Percentiles rank a stretch among this genome's conserved stretches.
Conservation (phyloP, 2,888 invertebrate genomes). For the Epinotia nisella region DNA sequence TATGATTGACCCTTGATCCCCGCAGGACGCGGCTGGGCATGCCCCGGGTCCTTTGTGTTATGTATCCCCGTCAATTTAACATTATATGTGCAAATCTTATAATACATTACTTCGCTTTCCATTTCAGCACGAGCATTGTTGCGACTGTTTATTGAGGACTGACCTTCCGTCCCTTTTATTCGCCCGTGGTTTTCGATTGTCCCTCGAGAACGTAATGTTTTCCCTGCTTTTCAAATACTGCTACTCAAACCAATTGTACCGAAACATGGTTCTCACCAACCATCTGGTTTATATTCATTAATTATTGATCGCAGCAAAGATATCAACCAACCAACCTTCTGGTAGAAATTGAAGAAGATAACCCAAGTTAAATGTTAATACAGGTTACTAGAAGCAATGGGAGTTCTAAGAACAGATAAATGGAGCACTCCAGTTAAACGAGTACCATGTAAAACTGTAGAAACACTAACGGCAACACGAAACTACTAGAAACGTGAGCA, state of each 20-base stretch:
- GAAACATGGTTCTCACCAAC: neutral
- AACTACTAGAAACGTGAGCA: slow-evolving; percentile 38
- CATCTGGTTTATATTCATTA: no score
- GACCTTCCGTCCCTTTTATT: neutral
- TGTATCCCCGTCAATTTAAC: slow-evolving; percentile 30
- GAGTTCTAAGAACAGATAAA: neutral
- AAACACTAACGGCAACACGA: slow-evolving; percentile 12
- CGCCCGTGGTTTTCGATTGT: slow-evolving; percentile 6
- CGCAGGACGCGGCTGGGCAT: slow-evolving; percentile 54
- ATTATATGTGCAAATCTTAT: slow-evolving; percentile 25
- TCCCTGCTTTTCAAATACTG: neutral
- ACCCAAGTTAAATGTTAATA: neutral
- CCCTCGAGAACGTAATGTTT: neutral
- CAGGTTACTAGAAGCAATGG: neutral
- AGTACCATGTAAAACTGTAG: slow-evolving; percentile 1
- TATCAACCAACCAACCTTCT: neutral
- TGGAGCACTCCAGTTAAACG: slow-evolving; percentile 4
- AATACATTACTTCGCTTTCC: neutral
- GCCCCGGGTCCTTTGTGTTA: slow-evolving; percentile 50
- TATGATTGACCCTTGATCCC: slow-evolving; percentile 68
- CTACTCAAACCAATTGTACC: neutral
- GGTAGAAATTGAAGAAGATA: neutral
- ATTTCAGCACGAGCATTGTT: neutral
- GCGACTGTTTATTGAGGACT: slow-evolving; percentile 2
- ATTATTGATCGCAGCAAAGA: neutral